Evolutionary conservation across 2,113 vertebrate species (phyloP), one percentile per base, ranked within the genome.

Genomic region (Muntiacus reevesi): DNA sequence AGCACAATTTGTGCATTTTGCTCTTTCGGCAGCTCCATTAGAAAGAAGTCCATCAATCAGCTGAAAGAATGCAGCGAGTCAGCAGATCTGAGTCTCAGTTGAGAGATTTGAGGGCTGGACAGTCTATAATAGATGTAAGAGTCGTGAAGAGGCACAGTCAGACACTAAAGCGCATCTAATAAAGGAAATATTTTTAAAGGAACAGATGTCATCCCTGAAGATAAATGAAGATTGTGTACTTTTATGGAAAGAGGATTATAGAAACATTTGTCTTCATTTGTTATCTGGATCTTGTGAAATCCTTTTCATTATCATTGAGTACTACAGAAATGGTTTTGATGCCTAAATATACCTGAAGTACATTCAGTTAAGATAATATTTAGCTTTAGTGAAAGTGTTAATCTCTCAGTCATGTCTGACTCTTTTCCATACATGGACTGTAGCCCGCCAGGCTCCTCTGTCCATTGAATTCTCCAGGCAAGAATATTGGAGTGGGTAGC

Each of bases 111-210:
- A 97, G 96, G 84, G 64, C 92, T 36, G 3, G 15, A 27, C 92
- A 96, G 93, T 82, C 98, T 96, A 96, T 97, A 97, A 94, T 33
- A 98, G 98, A 95, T 33, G n/a, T 90, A 87, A 97, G 92, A 93
- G 85, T 90, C 25, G 14, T 40, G 79, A 7, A 15, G 83, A 88
- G 88, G 92, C 93, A 23, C 92, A 94, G 92, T 43, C 97, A 97
- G 96, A 84, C 1, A 0, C 27, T 79, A 74, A 98, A 97, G 98
- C 50, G 60, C 67, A 59, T 82, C 40, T 96, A 45, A 14, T 91
- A 96, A 97, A 97, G 90, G 97, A 97, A 86, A 97, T 92, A 95
- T 96, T 97, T 97, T 98, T 97, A 95, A 96, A 95, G 97, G 95
- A 47, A 36, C 90, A 67, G 79, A 93, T 95, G 92, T 97, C 95